A percentile compares a stretch with the other conserved stretches of the same genome.
phyloP scores from a whole-genome alignment of 2,888 invertebrate genomes.

The Keiferia lycopersicella region DNA sequence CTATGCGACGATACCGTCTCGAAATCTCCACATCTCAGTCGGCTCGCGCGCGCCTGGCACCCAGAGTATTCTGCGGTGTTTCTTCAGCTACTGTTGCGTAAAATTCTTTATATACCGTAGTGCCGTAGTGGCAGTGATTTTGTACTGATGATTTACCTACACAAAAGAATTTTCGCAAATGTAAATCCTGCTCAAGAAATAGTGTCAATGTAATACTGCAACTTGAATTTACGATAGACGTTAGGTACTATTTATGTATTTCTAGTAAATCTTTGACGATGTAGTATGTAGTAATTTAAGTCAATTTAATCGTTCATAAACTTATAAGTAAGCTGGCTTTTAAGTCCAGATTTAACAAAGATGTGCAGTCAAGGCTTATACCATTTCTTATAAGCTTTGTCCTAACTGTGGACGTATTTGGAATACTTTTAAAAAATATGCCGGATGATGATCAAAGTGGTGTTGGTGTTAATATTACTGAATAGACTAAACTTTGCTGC shows the following conservation, averaged over 20 bases:
- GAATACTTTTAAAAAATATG: too few relatives aligned
- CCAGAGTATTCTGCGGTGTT: conserved; percentile 50
- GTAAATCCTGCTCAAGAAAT: too few relatives aligned
- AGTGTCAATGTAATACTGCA: too few relatives aligned
- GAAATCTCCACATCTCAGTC: conserved; percentile 58
- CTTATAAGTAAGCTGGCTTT: neutral
- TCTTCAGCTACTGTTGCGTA: conserved; percentile 41
- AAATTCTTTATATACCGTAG: conserved; percentile 21
- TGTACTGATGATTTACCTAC: neutral
- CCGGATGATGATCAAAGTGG: too few relatives aligned
- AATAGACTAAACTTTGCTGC: too few relatives aligned
- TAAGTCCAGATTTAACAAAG: neutral
- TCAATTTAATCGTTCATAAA: conserved; percentile 3
- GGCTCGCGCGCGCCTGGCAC: conserved; percentile 43
- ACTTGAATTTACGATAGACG: too few relatives aligned
- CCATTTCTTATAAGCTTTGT: too few relatives aligned
- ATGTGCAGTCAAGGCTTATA: neutral
- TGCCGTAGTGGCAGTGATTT: neutral
- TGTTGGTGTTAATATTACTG: too few relatives aligned
- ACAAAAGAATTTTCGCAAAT: too few relatives aligned
- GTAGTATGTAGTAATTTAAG: too few relatives aligned
- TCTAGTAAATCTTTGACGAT: neutral
- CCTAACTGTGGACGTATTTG: too few relatives aligned
- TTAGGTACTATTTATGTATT: too few relatives aligned
- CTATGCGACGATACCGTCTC: conserved; percentile 44